Conservation (phyloP, 2,113 vertebrate species). For the Hippopotamus amphibius region DNA sequence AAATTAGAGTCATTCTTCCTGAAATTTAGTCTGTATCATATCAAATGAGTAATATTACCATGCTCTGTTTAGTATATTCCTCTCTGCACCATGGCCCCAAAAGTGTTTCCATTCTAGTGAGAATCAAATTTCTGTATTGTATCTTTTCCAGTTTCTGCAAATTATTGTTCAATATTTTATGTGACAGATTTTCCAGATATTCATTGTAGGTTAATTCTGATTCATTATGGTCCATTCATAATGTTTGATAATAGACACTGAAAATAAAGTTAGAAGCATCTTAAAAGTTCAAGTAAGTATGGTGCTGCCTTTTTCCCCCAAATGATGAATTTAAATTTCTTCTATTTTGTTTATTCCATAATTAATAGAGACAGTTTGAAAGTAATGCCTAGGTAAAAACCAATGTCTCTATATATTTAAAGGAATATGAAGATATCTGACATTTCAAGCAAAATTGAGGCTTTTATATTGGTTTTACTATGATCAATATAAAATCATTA, state of each 20-base stretch:
- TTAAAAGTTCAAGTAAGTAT: not conserved
- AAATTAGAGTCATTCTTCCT: not conserved
- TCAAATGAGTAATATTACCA: not conserved
- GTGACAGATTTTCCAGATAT: not conserved
- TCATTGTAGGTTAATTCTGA: not conserved
- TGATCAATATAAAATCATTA: not conserved
- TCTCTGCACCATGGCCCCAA: not conserved
- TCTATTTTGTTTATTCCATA: not conserved
- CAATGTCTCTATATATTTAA: not conserved
- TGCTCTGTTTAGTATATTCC: too few relatives aligned
- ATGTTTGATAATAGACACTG: not conserved
- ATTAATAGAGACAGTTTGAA: not conserved
- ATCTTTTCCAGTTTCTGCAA: not conserved
- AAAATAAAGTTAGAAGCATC: not conserved
- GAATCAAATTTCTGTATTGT: not conserved
- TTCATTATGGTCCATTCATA: not conserved
- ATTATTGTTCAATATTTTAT: not conserved
- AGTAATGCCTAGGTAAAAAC: not conserved
- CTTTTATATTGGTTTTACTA: not conserved
- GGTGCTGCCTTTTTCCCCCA: not conserved
- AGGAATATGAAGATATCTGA: not conserved
- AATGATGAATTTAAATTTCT: not conserved
- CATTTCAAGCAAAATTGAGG: not conserved
- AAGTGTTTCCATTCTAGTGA: not conserved
- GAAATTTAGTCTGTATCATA: not conserved